These are phyloP conservation scores for Macaria notata DNA, from an alignment of 2,888 invertebrate species.

Conservation along the genomic window DNA sequence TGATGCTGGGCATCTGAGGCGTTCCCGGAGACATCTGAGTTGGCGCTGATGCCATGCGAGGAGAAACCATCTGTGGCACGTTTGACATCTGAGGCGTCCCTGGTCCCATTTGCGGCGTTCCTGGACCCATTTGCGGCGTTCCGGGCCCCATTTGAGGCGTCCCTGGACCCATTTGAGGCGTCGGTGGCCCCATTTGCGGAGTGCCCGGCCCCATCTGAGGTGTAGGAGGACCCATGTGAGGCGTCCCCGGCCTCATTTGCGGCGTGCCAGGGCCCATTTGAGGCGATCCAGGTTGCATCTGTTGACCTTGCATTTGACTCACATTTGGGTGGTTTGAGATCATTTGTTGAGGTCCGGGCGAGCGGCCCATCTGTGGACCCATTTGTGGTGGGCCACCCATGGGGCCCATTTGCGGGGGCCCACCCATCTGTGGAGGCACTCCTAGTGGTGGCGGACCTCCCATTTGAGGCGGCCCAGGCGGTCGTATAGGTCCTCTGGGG, in stretches of 20 bases:
- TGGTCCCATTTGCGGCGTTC: slow-evolving; percentile 51
- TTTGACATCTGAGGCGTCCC: slow-evolving; percentile 59
- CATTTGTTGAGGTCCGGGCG: slow-evolving; percentile 57
- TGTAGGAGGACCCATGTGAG: slow-evolving; percentile 39
- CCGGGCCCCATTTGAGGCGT: slow-evolving; percentile 42
- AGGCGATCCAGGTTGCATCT: slow-evolving; percentile 33
- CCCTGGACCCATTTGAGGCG: slow-evolving; percentile 54
- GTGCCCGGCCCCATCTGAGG: slow-evolving; percentile 72
- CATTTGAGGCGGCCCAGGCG: slow-evolving; percentile 57
- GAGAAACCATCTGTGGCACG: slow-evolving; percentile 69
- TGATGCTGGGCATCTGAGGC: slow-evolving; percentile 70
- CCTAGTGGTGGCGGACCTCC: slow-evolving; percentile 23
- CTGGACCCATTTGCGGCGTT: slow-evolving; percentile 49
- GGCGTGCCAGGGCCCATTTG: slow-evolving; percentile 43
- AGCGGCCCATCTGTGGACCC: slow-evolving; percentile 13
- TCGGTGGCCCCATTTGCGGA: slow-evolving; percentile 60
- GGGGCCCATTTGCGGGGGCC: slow-evolving; percentile 45
- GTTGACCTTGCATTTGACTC: slow-evolving; percentile 35
- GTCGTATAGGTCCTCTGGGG: slow-evolving; percentile 60
- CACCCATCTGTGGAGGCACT: slow-evolving; percentile 29
- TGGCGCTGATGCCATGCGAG: slow-evolving; percentile 69
- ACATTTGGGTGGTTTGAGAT: slow-evolving; percentile 28
- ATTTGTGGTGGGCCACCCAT: slow-evolving; percentile 46
- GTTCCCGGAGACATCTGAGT: slow-evolving; percentile 74
- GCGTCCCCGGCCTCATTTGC: slow-evolving; percentile 41